These are phyloP conservation scores for Leptinotarsa juncta DNA, from an alignment of 2,888 invertebrate genomes.

Conservation along the genomic window DNA sequence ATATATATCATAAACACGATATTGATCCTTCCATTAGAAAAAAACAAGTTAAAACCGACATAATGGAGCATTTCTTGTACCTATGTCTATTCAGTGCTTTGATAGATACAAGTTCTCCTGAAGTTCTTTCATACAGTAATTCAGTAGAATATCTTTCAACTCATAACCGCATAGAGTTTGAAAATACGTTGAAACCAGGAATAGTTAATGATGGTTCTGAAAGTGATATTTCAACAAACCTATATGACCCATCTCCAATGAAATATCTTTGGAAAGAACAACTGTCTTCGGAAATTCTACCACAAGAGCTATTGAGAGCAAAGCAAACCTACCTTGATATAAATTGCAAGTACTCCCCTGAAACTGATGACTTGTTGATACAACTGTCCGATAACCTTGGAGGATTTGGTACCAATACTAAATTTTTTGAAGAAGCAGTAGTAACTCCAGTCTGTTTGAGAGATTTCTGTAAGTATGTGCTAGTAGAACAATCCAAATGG, in stretches of 20 bases:
- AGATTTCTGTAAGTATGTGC: slow-evolving; percentile 55
- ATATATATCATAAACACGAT: slow-evolving; percentile 45
- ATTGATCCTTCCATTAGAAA: slow-evolving; percentile 36
- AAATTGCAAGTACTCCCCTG: slow-evolving; percentile 49
- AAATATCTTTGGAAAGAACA: slow-evolving; percentile 53
- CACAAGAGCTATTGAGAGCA: slow-evolving; percentile 50
- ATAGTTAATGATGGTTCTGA: neutral
- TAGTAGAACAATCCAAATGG: slow-evolving; percentile 48
- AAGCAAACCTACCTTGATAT: slow-evolving; percentile 46
- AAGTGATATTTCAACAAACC: neutral
- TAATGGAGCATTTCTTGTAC: slow-evolving; percentile 38
- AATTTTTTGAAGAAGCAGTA: slow-evolving; percentile 47
- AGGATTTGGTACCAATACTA: slow-evolving; percentile 51
- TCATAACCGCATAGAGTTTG: slow-evolving; percentile 28
- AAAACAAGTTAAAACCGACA: neutral
- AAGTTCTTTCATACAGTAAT: slow-evolving; percentile 20
- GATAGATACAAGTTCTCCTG: neutral
- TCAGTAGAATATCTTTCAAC: slow-evolving; percentile 40
- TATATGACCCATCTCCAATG: slow-evolving; percentile 29
- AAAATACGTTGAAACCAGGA: slow-evolving; percentile 25
- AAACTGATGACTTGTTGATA: slow-evolving; percentile 50
- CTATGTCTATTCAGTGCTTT: slow-evolving; percentile 44
- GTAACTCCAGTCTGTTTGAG: slow-evolving; percentile 54
- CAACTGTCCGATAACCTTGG: slow-evolving; percentile 52
- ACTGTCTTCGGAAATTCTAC: slow-evolving; percentile 46